A percentile compares a stretch with the other conserved stretches of the same genome.
These are phyloP conservation scores for Tinea trinotella DNA, from an alignment of 2,888 invertebrate genomes.

Conservation along the genomic window DNA sequence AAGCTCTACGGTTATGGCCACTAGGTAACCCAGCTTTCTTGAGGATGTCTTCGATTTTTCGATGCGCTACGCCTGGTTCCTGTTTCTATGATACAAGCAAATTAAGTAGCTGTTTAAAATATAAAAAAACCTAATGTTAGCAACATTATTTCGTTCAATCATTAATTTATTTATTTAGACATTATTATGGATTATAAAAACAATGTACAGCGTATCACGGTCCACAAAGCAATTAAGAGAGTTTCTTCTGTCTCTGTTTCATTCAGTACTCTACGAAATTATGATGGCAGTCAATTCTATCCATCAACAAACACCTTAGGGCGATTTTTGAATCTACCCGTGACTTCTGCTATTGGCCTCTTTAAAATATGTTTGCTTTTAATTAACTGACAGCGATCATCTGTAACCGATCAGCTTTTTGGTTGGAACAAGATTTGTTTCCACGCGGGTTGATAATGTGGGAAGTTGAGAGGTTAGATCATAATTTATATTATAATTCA, in stretches of 20 bases:
- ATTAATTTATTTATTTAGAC: no score
- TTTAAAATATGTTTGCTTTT: constrained; percentile 51
- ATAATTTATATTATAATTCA: background rate
- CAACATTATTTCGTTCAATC: no score
- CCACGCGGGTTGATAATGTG: constrained; percentile 1
- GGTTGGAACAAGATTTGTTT: constrained; percentile 2
- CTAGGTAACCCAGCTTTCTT: no score
- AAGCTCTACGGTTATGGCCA: no score
- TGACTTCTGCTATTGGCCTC: constrained; percentile 56
- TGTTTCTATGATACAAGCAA: no score
- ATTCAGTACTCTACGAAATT: constrained; percentile 6
- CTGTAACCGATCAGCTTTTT: constrained; percentile 25
- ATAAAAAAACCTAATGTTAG: no score
- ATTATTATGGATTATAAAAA: no score
- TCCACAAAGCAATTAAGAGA: no score
- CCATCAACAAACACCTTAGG: constrained; percentile 51
- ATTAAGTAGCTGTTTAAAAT: no score
- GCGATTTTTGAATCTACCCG: constrained; percentile 43
- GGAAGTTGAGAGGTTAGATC: background rate
- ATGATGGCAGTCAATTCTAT: constrained; percentile 40
- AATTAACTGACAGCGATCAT: constrained; percentile 51
- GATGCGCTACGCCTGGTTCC: no score
- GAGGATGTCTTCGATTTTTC: no score
- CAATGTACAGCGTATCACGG: no score
- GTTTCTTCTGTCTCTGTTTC: background rate